Evolutionary conservation across 2,888 invertebrate genomes (phyloP).

Genomic region (Callinectes sapidus): DNA sequence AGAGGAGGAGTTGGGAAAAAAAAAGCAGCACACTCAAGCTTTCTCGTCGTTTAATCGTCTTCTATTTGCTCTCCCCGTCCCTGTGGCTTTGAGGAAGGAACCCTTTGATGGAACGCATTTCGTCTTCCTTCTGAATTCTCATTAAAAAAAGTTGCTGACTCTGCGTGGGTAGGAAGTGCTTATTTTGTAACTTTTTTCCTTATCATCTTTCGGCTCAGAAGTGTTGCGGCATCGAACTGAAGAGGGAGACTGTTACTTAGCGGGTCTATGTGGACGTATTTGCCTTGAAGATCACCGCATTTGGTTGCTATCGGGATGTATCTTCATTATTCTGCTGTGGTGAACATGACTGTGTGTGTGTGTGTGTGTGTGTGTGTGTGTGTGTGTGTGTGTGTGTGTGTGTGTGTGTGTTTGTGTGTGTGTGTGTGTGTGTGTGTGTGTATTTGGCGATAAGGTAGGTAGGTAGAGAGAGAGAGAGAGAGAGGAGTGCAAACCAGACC

Average conservation of each 20-base stretch:
- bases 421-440: neutral
- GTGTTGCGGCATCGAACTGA: neutral
- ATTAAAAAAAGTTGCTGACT: conserved; percentile 11
- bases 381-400: conserved; percentile 25
- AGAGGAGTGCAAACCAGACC: neutral
- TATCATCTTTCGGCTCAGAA: neutral
- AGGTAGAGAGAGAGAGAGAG: neutral
- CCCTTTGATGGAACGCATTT: conserved; percentile 28
- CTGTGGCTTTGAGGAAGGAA: neutral
- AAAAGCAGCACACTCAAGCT: neutral
- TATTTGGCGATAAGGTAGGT: neutral
- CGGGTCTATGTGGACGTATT: neutral
- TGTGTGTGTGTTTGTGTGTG: conserved; percentile 14
- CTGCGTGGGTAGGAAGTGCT: neutral
- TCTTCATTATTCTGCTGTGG: neutral
- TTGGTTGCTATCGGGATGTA: neutral
- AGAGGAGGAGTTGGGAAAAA: neutral
- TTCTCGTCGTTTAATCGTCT: conserved; percentile 31
- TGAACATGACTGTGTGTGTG: neutral
- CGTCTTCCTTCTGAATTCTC: conserved; percentile 33
- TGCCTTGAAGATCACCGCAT: neutral
- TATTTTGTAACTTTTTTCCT: neutral
- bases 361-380: conserved; percentile 35
- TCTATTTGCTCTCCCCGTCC: conserved; percentile 21
- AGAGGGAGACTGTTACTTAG: neutral